phyloP scores from a whole-genome alignment of 2,797 vertebrate species.

The Lutjanus argentimaculatus region DNA sequence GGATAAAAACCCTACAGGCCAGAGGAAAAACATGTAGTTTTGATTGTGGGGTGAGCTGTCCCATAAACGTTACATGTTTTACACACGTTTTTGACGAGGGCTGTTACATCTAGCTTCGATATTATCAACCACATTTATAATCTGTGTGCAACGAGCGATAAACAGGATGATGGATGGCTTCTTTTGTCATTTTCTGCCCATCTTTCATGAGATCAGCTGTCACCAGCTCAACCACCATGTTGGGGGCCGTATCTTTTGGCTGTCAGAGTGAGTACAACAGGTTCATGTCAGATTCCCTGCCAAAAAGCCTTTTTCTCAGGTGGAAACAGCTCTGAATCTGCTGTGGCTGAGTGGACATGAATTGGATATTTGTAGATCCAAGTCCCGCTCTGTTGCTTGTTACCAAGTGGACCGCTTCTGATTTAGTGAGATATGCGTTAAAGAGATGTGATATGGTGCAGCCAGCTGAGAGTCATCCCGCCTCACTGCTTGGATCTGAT shows the following conservation, averaged over 20 bases:
- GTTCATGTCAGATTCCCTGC: conserved; percentile 8
- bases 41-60: no score
- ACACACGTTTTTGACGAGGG: background rate
- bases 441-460: conserved; percentile 46
- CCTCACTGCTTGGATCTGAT: conserved; percentile 57
- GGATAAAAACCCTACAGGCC: no score
- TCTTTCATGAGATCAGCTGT: background rate
- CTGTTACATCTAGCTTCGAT: background rate
- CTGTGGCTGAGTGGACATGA: conserved; percentile 13
- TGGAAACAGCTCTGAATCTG: conserved; percentile 10
- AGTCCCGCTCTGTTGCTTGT: conserved; percentile 16
- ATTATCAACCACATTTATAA: background rate
- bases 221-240: background rate
- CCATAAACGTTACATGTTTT: background rate
- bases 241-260: background rate
- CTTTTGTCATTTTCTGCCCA: background rate
- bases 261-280: conserved; percentile 25
- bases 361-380: conserved; percentile 45
- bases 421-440: conserved; percentile 44
- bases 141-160: background rate
- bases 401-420: background rate
- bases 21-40: no score
- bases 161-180: background rate
- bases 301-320: conserved; percentile 17
- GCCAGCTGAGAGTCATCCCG: conserved; percentile 19